Conservation (phyloP, 2,113 vertebrate genomes). For the Chloebia gouldiae region DNA sequence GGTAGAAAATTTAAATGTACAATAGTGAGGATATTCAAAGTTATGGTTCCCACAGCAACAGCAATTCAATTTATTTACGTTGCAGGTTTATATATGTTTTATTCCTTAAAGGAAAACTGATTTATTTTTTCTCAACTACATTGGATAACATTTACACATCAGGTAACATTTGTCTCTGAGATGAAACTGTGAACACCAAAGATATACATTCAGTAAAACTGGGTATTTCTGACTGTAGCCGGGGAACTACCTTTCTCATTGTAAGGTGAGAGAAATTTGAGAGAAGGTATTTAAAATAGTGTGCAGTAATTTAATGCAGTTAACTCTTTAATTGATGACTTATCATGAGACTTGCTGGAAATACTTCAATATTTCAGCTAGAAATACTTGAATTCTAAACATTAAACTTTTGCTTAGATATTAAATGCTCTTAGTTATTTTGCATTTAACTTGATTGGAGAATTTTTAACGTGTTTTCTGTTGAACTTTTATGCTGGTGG, state of each 20-base stretch:
- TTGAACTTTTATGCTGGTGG: not conserved
- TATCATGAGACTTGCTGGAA: not conserved
- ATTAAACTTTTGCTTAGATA: not conserved
- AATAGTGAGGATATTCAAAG: slow-evolving; percentile 57
- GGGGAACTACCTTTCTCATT: not conserved
- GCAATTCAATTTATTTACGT: slow-evolving; percentile 16
- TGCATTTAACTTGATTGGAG: not conserved
- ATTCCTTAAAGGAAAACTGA: slow-evolving; percentile 32
- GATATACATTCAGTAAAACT: not conserved
- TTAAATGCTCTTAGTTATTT: not conserved
- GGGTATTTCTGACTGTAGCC: not conserved
- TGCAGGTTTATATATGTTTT: slow-evolving; percentile 13
- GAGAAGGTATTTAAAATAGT: not conserved
- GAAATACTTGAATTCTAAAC: not conserved
- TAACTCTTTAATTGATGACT: not conserved
- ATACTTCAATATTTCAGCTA: not conserved
- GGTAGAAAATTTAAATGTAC: slow-evolving; percentile 59
- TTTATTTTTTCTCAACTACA: not conserved
- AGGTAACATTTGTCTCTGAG: not conserved
- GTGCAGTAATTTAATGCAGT: not conserved
- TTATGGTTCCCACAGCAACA: slow-evolving; percentile 63
- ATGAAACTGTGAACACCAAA: not conserved
- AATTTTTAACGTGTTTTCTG: not conserved
- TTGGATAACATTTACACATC: not conserved
- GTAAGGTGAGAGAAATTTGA: not conserved